Evolutionary conservation across 2,888 invertebrate species (phyloP).

Genomic region (Autographa gamma): DNA sequence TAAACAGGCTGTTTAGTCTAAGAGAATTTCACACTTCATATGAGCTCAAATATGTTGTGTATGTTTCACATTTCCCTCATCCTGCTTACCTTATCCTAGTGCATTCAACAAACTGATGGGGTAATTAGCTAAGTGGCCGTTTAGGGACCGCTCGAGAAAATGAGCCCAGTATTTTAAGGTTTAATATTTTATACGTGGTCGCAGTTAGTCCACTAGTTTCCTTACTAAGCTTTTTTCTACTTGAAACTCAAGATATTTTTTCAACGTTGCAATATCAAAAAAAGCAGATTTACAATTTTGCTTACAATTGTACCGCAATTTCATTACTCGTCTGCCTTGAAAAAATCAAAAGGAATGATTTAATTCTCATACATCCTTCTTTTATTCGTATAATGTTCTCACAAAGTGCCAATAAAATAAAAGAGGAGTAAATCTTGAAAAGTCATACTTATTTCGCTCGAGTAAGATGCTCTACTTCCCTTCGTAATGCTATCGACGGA

Average conservation of each 20-base stretch:
- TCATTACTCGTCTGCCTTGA: too few relatives aligned
- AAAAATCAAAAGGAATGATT: too few relatives aligned
- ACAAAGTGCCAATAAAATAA: background rate
- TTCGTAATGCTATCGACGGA: slow-evolving; percentile 7
- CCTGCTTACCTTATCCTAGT: slow-evolving; percentile 9
- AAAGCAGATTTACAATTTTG: too few relatives aligned
- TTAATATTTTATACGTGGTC: slow-evolving; percentile 19
- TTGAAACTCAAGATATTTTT: background rate
- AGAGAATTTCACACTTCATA: background rate
- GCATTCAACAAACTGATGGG: slow-evolving; percentile 32
- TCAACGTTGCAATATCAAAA: too few relatives aligned
- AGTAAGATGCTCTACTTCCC: slow-evolving; percentile 4
- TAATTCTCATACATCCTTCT: background rate
- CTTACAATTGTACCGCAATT: too few relatives aligned
- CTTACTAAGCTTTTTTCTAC: background rate
- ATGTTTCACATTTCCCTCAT: slow-evolving; percentile 9
- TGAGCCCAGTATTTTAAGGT: slow-evolving; percentile 20
- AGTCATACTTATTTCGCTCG: slow-evolving; percentile 6
- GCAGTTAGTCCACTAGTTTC: slow-evolving; percentile 10
- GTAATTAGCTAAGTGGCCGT: slow-evolving; percentile 46
- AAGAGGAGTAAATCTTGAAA: background rate
- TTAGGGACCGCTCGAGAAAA: slow-evolving; percentile 24
- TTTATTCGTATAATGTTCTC: background rate
- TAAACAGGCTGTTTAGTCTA: background rate
- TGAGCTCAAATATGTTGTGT: background rate